Percentiles rank a stretch among this genome's conserved stretches.
Evolutionary conservation across 2,797 vertebrate genomes (phyloP).

Genomic region (Lycodopsis pacificus): DNA sequence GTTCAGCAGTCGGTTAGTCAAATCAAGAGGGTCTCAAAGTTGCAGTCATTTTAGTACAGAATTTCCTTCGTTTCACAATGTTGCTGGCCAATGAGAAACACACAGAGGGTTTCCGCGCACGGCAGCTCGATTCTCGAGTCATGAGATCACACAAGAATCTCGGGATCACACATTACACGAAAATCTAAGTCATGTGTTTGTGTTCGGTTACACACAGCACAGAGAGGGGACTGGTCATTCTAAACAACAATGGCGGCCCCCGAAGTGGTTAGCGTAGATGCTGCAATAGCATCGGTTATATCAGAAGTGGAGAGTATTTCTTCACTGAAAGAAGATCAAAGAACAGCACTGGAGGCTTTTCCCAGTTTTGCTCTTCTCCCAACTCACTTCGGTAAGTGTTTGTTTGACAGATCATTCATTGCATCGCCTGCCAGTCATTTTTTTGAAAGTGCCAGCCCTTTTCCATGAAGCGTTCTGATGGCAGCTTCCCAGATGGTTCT

Average conservation of each 20-base stretch:
- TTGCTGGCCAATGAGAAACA: conserved; percentile 25
- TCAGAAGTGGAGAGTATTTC: background rate
- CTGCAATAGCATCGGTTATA: background rate
- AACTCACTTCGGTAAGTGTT: background rate
- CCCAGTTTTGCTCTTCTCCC: background rate
- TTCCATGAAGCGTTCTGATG: background rate
- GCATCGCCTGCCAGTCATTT: background rate
- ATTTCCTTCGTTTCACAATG: background rate
- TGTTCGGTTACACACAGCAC: background rate
- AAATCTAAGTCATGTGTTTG: background rate
- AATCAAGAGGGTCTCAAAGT: conserved; percentile 4
- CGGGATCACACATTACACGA: background rate
- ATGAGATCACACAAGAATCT: background rate
- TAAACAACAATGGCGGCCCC: background rate
- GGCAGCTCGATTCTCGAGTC: too few species aligned
- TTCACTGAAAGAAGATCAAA: background rate
- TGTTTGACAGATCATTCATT: background rate
- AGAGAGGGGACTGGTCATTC: background rate
- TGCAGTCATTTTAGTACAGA: background rate
- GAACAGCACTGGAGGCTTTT: background rate
- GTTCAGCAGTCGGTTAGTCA: background rate
- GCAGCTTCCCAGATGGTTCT: background rate
- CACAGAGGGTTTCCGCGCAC: background rate
- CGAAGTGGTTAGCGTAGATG: background rate
- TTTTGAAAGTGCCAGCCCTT: background rate